Evolutionary conservation across 2,113 vertebrate genomes (phyloP).

Genomic region (Phodopus roborovskii): DNA sequence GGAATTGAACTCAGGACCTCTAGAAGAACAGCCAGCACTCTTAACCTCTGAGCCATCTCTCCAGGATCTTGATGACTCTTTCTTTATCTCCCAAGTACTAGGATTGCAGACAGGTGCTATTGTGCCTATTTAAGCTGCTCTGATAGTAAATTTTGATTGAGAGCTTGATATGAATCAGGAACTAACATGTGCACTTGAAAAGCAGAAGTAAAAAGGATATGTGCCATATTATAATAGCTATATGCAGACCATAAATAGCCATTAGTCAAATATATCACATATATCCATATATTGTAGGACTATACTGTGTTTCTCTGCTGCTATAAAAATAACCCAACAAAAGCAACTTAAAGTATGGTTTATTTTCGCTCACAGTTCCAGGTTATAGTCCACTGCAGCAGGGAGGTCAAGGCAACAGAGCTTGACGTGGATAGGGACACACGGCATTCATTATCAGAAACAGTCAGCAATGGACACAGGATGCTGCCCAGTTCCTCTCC

Average conservation of each 20-base stretch:
- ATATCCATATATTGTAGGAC: not conserved
- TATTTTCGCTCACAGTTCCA: not conserved
- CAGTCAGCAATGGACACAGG: not conserved
- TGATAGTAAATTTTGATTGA: constrained; percentile 1
- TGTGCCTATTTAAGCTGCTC: not conserved
- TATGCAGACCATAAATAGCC: not conserved
- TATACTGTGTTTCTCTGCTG: not conserved
- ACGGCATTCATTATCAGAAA: not conserved
- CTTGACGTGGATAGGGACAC: not conserved
- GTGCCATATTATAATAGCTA: not conserved
- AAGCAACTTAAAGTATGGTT: not conserved
- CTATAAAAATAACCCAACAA: not conserved
- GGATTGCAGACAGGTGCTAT: not conserved
- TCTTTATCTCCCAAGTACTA: not conserved
- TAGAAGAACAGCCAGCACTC: too few species aligned
- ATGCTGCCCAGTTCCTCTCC: not conserved
- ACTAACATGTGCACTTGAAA: not conserved
- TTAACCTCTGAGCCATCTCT: too few species aligned
- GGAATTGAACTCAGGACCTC: too few species aligned
- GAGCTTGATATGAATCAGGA: not conserved
- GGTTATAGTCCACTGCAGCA: not conserved
- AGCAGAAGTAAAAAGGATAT: constrained; percentile 25
- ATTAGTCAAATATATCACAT: not conserved
- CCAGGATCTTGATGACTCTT: not conserved
- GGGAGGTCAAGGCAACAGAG: too few species aligned